Evolutionary conservation across 2,113 vertebrate genomes (phyloP), one percentile per base, ranked within the genome.

Genomic region (Tetraodon nigroviridis): DNA sequence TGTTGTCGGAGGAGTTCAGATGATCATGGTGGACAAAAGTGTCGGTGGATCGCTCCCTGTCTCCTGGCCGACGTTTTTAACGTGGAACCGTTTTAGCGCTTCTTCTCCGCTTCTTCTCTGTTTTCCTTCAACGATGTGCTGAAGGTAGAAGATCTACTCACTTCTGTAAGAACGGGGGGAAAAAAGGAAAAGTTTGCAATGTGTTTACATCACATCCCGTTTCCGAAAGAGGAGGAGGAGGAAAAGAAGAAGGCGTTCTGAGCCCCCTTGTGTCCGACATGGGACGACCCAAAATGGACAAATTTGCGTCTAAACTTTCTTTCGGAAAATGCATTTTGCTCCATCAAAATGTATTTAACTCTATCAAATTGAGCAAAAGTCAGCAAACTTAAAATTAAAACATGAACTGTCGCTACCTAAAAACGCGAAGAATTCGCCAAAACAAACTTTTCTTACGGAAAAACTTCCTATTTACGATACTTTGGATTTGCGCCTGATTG

Each of bases 161-260:
- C 65, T 58, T 73, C 75, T 48, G 41, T 47, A 50, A 66, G 29
- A 49, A 46, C 15, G 18, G 17, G 22, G 14, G 40, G 42, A 7
- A 47, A 56, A 24, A 24, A 64, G 27, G 60, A 67, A 76, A 76
- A 81, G 56, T 22, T 65, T 78, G 49, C 69, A 76, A 67, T 79
- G 79, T 84, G 67, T 88, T 86, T 84, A 90, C 88, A 84, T 90
- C 88, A 90, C 86, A 89, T 90, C 89, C 89, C 84, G 86, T 88
- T 88, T 87, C 86, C 79, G 86, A 81, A 82, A 75, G 69, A 75
- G 64, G 61, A 59, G n/a, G 52, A 49, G 49, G 50, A 58, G 54
- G 71, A 40, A 48, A 49, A 37, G 70, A 61, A 62, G 55, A 58
- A 61, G 71, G 70, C 62, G 61, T 60, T 61, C 52, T 29, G 71